Percentiles rank a stretch among this genome's conserved stretches.
Evolutionary conservation across 2,888 invertebrate genomes (phyloP).

Genomic region (Pyrrhia umbra): DNA sequence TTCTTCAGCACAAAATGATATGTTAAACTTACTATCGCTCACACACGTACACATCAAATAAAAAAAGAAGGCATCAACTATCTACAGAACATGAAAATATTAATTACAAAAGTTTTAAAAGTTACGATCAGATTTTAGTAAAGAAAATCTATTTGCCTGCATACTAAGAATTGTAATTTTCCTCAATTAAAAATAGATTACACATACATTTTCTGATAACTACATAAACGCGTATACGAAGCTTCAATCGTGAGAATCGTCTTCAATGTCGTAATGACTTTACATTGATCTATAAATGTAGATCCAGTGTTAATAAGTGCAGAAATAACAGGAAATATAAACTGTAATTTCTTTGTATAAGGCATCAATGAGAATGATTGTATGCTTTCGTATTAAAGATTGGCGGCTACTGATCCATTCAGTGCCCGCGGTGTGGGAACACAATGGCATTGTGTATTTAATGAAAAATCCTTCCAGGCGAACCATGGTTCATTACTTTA

Average conservation of each 20-base stretch:
- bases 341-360: conserved; percentile 76
- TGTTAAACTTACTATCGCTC: too few species aligned
- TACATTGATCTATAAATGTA: conserved; percentile 50
- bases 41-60: too few species aligned
- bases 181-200: conserved; percentile 48
- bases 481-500: conserved; percentile 67
- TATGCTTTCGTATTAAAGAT: conserved; percentile 62
- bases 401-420: conserved; percentile 64
- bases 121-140: not conserved
- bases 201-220: conserved; percentile 34
- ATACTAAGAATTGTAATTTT: conserved; percentile 6
- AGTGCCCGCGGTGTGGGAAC: conserved; percentile 69
- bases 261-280: conserved; percentile 29
- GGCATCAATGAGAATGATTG: conserved; percentile 73
- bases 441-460: conserved; percentile 65
- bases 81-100: too few species aligned
- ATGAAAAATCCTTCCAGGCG: conserved; percentile 69
- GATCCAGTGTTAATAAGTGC: conserved; percentile 52
- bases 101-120: too few species aligned
- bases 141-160: not conserved
- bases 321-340: conserved; percentile 73
- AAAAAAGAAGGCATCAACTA: too few species aligned
- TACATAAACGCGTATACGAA: conserved; percentile 10
- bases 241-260: conserved; percentile 40
- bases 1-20: too few species aligned